Evolutionary conservation across 92 coral and sea anemone species (phyloP).

Genomic region (Scolanthus callimorphus): DNA sequence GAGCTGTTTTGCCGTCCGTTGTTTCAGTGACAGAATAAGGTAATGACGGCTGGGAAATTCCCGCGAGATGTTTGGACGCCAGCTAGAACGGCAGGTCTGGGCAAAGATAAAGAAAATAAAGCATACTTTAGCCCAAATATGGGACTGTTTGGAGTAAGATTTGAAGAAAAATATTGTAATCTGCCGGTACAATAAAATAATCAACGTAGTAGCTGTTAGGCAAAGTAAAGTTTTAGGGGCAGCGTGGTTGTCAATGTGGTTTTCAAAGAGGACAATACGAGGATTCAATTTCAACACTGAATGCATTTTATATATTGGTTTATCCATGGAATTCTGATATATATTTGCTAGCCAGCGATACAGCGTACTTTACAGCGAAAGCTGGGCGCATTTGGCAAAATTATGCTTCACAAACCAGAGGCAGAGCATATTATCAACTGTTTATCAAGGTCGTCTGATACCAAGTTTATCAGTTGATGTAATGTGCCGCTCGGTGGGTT

Average conservation of each 20-base stretch:
- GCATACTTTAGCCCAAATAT: not conserved
- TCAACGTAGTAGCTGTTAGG: too few relatives aligned
- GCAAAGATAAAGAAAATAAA: conserved; percentile 13
- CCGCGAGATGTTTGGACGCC: conserved; percentile 79
- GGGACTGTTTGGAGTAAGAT: too few relatives aligned
- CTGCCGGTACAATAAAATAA: not conserved
- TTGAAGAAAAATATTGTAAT: not conserved
- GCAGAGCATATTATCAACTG: too few relatives aligned
- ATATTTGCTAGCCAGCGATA: too few relatives aligned
- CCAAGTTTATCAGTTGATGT: not conserved
- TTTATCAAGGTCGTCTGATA: not conserved
- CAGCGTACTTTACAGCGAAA: too few relatives aligned
- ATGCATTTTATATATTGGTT: too few relatives aligned
- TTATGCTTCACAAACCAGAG: too few relatives aligned
- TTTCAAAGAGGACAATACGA: not conserved
- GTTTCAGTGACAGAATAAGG: too few relatives aligned
- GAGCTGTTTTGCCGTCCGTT: too few relatives aligned
- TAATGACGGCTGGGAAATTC: conserved; percentile 69
- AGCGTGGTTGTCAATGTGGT: not conserved
- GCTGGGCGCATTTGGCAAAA: too few relatives aligned
- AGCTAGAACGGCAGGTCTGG: conserved; percentile 30
- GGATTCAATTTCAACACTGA: not conserved
- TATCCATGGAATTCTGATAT: too few relatives aligned
- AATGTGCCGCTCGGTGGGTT: not conserved
- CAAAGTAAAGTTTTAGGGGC: not conserved